A percentile compares a stretch with the other conserved stretches of the same genome.
Evolutionary conservation across 2,113 vertebrate genomes (phyloP).

Genomic region (Halcyon malimbica): DNA sequence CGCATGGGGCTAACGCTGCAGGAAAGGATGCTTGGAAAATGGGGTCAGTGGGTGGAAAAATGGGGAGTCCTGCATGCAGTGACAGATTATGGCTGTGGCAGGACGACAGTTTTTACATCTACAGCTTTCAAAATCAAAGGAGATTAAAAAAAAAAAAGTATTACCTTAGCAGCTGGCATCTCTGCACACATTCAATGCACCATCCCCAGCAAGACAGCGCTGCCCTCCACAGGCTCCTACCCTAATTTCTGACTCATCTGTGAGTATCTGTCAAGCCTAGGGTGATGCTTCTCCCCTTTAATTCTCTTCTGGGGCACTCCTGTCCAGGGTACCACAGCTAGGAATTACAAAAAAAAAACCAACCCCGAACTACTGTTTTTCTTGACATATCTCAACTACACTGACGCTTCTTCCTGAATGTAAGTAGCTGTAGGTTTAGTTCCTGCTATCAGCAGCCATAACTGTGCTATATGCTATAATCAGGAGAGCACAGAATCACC

Average conservation of each 20-base stretch:
- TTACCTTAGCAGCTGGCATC: constrained; percentile 55
- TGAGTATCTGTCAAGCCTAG: background rate
- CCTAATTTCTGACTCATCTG: background rate
- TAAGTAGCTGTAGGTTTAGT: background rate
- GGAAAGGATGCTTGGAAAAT: background rate
- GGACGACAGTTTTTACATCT: background rate
- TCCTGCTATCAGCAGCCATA: background rate
- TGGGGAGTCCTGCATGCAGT: background rate
- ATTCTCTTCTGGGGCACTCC: background rate
- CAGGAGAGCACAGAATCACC: background rate
- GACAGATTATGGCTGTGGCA: background rate
- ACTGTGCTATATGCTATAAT: background rate
- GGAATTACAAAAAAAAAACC: background rate
- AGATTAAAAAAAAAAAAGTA: background rate
- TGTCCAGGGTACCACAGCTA: background rate
- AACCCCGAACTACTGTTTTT: background rate
- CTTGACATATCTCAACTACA: background rate
- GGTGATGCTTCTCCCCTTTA: background rate
- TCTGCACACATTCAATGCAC: background rate
- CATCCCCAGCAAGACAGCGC: constrained; percentile 14
- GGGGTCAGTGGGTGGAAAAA: background rate
- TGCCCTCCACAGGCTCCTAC: constrained; percentile 2
- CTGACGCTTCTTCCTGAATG: background rate
- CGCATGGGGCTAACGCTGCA: fast-evolving
- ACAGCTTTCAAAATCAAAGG: constrained; percentile 4